Evolutionary conservation across 1,140 invertebrate species (phyloP).

Genomic region (Phocides pigmalion): DNA sequence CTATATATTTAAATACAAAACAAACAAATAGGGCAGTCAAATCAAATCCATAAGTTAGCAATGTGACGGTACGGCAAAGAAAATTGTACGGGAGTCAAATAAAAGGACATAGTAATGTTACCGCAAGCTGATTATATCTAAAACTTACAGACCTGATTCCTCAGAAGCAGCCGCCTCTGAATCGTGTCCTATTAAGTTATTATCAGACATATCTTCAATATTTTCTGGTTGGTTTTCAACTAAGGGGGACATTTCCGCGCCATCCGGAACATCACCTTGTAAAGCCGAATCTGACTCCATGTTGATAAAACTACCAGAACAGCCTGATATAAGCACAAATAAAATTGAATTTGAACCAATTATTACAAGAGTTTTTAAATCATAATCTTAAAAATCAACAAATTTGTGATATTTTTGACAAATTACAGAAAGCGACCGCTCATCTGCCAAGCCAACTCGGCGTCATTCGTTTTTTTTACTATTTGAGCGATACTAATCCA

Average conservation of each 20-base stretch:
- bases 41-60: conserved; percentile 19
- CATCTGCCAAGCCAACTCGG: conserved; percentile 59
- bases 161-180: conserved; percentile 62
- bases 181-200: conserved; percentile 64
- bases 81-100: conserved; percentile 15
- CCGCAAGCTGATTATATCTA: background rate
- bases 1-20: conserved; percentile 18
- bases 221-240: conserved; percentile 70
- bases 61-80: conserved; percentile 33
- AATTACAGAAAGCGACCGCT: conserved; percentile 42
- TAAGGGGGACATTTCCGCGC: conserved; percentile 77
- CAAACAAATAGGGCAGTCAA: conserved; percentile 22
- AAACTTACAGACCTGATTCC: conserved; percentile 57
- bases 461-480: conserved; percentile 50
- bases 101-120: background rate
- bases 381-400: conserved; percentile 43
- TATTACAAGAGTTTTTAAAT: conserved; percentile 56
- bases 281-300: conserved; percentile 78
- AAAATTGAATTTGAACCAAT: conserved; percentile 69
- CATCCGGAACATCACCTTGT: conserved; percentile 73
- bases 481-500: conserved; percentile 7
- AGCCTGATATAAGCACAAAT: conserved; percentile 45
- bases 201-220: conserved; percentile 66
- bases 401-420: conserved; percentile 68
- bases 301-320: conserved; percentile 42